A percentile compares a stretch with the other conserved stretches of the same genome.
Conservation (phyloP, 1,140 invertebrate species). For the Monomorium pharaonis region DNA sequence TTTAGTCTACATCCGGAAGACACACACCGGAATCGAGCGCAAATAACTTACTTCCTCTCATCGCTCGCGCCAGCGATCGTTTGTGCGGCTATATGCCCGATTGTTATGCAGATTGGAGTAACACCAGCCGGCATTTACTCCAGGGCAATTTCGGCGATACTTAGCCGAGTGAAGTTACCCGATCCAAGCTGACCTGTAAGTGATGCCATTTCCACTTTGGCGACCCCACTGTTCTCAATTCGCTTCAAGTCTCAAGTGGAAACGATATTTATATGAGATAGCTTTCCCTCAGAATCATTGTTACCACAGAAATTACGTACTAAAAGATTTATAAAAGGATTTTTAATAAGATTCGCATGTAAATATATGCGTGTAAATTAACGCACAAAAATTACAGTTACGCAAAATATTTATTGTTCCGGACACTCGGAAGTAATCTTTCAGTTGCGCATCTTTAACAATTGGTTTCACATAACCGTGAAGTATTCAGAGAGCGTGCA, state of each 20-base stretch:
- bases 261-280: constrained; percentile 22
- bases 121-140: constrained; percentile 61
- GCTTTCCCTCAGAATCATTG: neutral
- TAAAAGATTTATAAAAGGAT: neutral
- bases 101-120: constrained; percentile 76
- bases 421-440: neutral
- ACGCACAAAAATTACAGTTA: neutral
- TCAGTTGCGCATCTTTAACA: neutral
- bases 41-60: constrained; percentile 61
- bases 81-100: constrained; percentile 37
- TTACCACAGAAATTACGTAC: neutral
- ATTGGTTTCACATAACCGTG: neutral
- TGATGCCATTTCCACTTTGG: constrained; percentile 55
- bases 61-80: neutral
- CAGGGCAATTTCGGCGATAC: constrained; percentile 62
- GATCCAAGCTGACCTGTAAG: constrained; percentile 58
- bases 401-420: neutral
- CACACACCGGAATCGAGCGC: constrained; percentile 55
- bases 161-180: constrained; percentile 59
- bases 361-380: constrained; percentile 9
- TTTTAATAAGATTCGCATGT: neutral
- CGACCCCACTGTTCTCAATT: constrained; percentile 21
- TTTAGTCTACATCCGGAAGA: constrained; percentile 51
- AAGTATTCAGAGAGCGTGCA: neutral
- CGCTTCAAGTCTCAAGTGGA: neutral